Conservation (phyloP, 2,888 invertebrate genomes). For the Leptopilina myrica region DNA sequence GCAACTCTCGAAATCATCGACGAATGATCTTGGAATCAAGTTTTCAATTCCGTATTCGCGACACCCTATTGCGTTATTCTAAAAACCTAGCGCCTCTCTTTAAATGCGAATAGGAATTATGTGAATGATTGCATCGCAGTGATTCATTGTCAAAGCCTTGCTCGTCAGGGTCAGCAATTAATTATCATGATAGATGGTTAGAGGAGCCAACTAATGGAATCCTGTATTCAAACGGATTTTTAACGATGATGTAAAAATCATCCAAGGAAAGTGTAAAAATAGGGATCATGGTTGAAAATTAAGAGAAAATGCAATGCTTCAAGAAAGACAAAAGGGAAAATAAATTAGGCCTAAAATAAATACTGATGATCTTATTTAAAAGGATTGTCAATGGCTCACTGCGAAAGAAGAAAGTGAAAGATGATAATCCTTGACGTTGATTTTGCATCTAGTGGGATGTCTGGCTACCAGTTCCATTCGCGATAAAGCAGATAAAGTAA, state of each 20-base stretch:
- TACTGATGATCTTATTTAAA: constrained; percentile 14
- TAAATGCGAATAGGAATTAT: constrained; percentile 15
- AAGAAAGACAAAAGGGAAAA: too few species aligned
- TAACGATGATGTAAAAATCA: too few species aligned
- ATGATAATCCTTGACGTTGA: constrained; percentile 16
- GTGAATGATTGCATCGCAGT: constrained; percentile 31
- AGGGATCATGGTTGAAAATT: too few species aligned
- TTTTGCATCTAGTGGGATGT: constrained; percentile 18
- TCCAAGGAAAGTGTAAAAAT: too few species aligned
- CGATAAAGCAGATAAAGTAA: constrained; percentile 51
- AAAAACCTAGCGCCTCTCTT: constrained; percentile 55
- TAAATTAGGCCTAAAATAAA: not conserved
- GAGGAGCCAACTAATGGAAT: constrained; percentile 2
- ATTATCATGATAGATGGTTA: constrained; percentile 11
- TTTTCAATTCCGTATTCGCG: constrained; percentile 69
- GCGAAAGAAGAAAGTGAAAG: constrained; percentile 13
- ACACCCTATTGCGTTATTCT: constrained; percentile 67
- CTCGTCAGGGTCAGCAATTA: constrained; percentile 11
- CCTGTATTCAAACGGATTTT: not conserved
- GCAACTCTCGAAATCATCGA: constrained; percentile 65
- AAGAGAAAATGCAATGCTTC: too few species aligned
- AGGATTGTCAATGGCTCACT: not conserved
- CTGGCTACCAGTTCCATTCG: constrained; percentile 41
- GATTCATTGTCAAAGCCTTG: constrained; percentile 11
- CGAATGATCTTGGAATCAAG: constrained; percentile 65